Evolutionary conservation across 2,888 invertebrate genomes (phyloP).

Genomic region (Diarsia rubi): DNA sequence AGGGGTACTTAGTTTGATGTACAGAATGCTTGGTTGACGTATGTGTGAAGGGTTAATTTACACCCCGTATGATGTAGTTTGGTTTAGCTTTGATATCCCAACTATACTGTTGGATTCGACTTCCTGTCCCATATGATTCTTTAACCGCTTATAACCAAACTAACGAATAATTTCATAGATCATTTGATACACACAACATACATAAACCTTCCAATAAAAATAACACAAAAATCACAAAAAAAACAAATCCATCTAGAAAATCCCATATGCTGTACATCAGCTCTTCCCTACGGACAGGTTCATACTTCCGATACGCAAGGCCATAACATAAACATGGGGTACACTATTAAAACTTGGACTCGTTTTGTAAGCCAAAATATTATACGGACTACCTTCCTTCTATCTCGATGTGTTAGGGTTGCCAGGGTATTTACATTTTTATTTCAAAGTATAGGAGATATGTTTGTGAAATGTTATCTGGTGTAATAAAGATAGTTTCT

Average conservation of each 20-base stretch:
- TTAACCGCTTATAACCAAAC: background rate
- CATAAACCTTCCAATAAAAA: slow-evolving; percentile 4
- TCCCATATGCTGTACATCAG: slow-evolving; percentile 66
- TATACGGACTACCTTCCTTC: slow-evolving; percentile 89
- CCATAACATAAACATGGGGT: slow-evolving; percentile 89
- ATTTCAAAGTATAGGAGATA: slow-evolving; percentile 77
- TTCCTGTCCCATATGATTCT: background rate
- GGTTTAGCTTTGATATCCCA: background rate
- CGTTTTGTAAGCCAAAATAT: slow-evolving; percentile 91
- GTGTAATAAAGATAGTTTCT: slow-evolving; percentile 58
- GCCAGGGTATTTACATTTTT: slow-evolving; percentile 86
- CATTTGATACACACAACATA: background rate
- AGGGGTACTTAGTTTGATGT: too few relatives aligned
- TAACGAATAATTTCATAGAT: background rate
- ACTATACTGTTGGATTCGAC: background rate
- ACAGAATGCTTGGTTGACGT: too few relatives aligned
- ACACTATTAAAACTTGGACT: slow-evolving; percentile 91
- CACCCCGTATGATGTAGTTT: background rate
- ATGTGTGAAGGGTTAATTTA: too few relatives aligned
- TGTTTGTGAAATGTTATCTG: slow-evolving; percentile 72
- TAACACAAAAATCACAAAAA: slow-evolving; percentile 38
- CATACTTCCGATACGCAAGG: slow-evolving; percentile 78
- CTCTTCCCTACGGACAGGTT: slow-evolving; percentile 74
- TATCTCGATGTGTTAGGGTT: slow-evolving; percentile 85
- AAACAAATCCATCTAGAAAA: slow-evolving; percentile 53